Percentiles rank a stretch among this genome's conserved stretches.
Conservation (phyloP, 2,888 invertebrate species). For the Chymomyza fuscimana region DNA sequence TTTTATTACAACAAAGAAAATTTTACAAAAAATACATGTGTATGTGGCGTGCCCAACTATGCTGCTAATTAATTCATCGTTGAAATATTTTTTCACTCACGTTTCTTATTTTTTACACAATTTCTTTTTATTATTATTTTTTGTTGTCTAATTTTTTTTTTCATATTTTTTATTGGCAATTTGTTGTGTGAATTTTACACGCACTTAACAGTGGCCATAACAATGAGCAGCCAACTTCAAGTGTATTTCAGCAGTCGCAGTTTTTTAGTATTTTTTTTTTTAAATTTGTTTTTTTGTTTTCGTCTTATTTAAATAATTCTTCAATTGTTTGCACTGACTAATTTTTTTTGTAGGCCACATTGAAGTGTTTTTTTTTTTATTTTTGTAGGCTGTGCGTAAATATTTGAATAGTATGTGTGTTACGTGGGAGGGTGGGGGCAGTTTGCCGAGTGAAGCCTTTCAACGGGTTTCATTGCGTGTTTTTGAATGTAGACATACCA, state of each 20-base stretch:
- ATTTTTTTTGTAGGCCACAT: conserved; percentile 12
- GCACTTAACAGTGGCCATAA: conserved; percentile 30
- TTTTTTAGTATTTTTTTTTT: neutral
- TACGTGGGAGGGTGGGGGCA: neutral
- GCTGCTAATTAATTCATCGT: conserved; percentile 66
- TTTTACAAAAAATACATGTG: neutral
- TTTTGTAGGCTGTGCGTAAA: conserved; percentile 26
- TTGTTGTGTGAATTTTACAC: conserved; percentile 46
- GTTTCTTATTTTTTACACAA: conserved; percentile 29
- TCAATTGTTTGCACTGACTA: conserved; percentile 21
- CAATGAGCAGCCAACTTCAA: conserved; percentile 31
- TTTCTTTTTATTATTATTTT: conserved; percentile 2
- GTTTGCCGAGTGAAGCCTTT: conserved; percentile 43
- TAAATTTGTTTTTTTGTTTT: neutral
- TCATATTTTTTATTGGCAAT: conserved; percentile 12
- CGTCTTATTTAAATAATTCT: conserved; percentile 8
- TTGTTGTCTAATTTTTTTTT: neutral
- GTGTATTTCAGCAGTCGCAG: neutral
- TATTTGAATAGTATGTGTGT: conserved; percentile 25
- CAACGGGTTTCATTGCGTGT: neutral
- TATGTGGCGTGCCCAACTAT: conserved; percentile 31
- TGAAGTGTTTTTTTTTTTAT: conserved; percentile 1
- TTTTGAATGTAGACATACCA: too few species aligned
- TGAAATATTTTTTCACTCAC: conserved; percentile 38
- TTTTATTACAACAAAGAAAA: neutral